Percentiles rank a stretch among this genome's conserved stretches.
Conservation (phyloP, 2,113 vertebrate genomes). For the Thalassoma bifasciatum region DNA sequence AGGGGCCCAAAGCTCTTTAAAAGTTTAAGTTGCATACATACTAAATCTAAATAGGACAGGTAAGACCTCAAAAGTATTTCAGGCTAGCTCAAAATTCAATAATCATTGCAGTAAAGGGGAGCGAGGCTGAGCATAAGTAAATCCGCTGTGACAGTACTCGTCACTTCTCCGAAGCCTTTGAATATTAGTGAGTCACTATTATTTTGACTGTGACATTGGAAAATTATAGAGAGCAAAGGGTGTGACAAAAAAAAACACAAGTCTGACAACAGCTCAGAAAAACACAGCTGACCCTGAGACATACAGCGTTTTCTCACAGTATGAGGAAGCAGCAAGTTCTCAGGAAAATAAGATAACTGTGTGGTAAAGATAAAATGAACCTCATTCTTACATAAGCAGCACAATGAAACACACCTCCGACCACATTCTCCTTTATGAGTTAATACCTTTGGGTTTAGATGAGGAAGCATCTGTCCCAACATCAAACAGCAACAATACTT, state of each 20-base stretch:
- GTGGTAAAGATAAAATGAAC: neutral
- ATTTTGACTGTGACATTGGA: constrained; percentile 32
- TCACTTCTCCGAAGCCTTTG: neutral
- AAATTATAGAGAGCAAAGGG: constrained; percentile 37
- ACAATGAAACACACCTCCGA: too few species aligned
- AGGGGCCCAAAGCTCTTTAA: too few species aligned
- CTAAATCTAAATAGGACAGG: too few species aligned
- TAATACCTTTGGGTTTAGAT: too few species aligned
- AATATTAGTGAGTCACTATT: neutral
- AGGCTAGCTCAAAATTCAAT: too few species aligned
- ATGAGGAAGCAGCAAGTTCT: constrained; percentile 30
- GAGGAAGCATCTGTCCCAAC: too few species aligned
- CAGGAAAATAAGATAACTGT: constrained; percentile 4
- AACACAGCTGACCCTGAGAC: constrained; percentile 16
- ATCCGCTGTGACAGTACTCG: neutral
- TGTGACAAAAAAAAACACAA: constrained; percentile 23
- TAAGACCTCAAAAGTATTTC: too few species aligned
- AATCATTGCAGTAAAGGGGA: neutral
- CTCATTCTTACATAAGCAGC: neutral
- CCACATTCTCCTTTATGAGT: too few species aligned
- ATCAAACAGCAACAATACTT: too few species aligned
- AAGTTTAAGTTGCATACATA: too few species aligned
- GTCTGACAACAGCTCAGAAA: constrained; percentile 1
- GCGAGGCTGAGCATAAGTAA: neutral
- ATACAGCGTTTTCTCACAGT: constrained; percentile 42